These are phyloP conservation scores for Peromyscus attwateri DNA, from an alignment of 2,797 vertebrate species.

Conservation along the genomic window DNA sequence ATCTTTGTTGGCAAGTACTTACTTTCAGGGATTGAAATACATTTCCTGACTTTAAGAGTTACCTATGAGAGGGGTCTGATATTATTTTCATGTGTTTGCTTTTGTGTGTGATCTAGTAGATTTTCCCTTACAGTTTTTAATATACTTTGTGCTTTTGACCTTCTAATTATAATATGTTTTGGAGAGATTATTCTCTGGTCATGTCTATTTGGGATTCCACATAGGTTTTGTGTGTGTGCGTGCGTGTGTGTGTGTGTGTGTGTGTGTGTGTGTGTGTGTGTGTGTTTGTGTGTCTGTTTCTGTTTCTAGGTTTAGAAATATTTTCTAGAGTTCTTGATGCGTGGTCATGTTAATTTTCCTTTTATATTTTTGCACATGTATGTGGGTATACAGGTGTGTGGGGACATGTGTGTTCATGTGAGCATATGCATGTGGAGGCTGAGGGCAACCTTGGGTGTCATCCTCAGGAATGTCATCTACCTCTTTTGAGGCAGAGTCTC, in stretches of 20 bases:
- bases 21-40: background rate
- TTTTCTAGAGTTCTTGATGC: background rate
- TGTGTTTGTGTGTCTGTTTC: background rate
- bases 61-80: fast-evolving
- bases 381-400: background rate
- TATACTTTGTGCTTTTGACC: background rate
- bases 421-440: background rate
- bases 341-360: background rate
- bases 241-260: no score
- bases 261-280: background rate
- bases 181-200: background rate
- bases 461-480: background rate
- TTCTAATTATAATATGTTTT: background rate
- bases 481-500: background rate
- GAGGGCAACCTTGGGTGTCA: background rate
- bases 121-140: background rate
- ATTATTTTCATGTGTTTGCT: background rate
- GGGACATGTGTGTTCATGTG: background rate
- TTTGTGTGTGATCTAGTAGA: background rate
- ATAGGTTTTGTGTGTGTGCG: background rate
- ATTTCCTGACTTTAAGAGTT: background rate
- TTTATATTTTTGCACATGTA: background rate
- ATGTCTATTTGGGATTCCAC: background rate
- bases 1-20: background rate
- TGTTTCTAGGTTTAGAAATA: background rate